Conservation (phyloP, 2,113 vertebrate species). For the Coracopsis vasa region DNA sequence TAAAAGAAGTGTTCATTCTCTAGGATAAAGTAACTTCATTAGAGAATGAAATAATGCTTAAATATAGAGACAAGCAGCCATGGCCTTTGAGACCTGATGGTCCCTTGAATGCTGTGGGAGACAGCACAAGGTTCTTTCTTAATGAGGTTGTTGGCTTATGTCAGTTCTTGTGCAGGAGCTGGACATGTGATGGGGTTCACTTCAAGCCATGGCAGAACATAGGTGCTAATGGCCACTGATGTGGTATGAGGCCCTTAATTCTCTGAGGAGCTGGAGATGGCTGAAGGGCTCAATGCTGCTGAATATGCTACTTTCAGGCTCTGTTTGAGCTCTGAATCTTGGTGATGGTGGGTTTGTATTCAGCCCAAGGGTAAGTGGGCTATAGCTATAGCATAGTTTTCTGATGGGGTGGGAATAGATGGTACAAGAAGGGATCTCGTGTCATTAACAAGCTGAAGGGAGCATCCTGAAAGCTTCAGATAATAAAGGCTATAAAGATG, state of each 20-base stretch:
- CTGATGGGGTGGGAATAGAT: not conserved
- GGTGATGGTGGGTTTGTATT: not conserved
- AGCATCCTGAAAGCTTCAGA: not conserved
- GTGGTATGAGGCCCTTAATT: not conserved
- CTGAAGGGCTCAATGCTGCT: not conserved
- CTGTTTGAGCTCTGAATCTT: accelerated
- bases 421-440: not conserved
- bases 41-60: not conserved
- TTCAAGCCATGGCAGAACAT: not conserved
- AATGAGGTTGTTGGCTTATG: not conserved
- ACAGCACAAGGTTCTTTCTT: not conserved
- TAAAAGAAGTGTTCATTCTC: not conserved
- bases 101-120: not conserved
- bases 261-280: not conserved
- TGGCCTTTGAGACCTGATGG: not conserved
- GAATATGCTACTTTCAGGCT: not conserved
- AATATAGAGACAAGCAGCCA: not conserved
- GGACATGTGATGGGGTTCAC: not conserved
- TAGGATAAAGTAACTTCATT: not conserved
- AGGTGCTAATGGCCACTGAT: not conserved
- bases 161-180: not conserved
- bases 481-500: not conserved
- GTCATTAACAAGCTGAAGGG: not conserved
- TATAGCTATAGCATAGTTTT: not conserved
- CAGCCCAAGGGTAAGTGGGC: not conserved